Base-by-base conservation (phyloP, 2,113 vertebrate species). In the Oreotrochilus melanogaster region DNA sequence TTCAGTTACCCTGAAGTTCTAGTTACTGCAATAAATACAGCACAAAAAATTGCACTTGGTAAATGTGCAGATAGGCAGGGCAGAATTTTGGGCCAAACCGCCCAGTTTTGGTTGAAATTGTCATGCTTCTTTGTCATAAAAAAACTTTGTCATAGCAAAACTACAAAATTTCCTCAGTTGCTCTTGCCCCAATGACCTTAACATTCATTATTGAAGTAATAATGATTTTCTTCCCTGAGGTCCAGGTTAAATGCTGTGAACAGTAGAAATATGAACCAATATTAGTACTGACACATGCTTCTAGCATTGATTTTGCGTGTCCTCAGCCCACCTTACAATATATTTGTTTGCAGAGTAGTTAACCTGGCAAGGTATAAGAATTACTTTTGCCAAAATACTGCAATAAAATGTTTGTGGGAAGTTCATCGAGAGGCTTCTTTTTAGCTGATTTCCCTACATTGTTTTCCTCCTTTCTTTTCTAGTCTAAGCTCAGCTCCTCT, bases 281-380 rank as follows among this genome's bases (percentile, higher is more conserved):
- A 86, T 93, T 86, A 96, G 30, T 75, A 88, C 22, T 94, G 90
- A 90, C 79, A 93, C 48, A 22, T 47, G 56, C 90, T 93, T 78
- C 64, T 74, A 53, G 65, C 75, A 95, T 93, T 92, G 93, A 96
- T 96, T 94, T 95, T 92, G 78, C 64, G 84, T 92, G 57, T 88
- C 11, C 83, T 61, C 48, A 57, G 69, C 60, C 35, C 56, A 78
- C 43, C 39, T 16, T 88, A 78, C 78, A 64, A 83, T 94, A 39
- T 90, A 79, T 94, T 93, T 86, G 60, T 93, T 95, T 78, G 21
- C 51, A 86, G 60, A 80, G 51, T 65, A 78, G 64, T 81, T 90
- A 94, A 94, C 39, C 51, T 86, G 56, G 56, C 60, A 88, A 86
- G 39, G 43, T 14, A 0, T 61, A 66, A 87, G 13, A 86, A 64